Percentiles rank a stretch among this genome's conserved stretches.
phyloP scores from a whole-genome alignment of 2,888 invertebrate genomes.

The Leptopilina myrica region DNA sequence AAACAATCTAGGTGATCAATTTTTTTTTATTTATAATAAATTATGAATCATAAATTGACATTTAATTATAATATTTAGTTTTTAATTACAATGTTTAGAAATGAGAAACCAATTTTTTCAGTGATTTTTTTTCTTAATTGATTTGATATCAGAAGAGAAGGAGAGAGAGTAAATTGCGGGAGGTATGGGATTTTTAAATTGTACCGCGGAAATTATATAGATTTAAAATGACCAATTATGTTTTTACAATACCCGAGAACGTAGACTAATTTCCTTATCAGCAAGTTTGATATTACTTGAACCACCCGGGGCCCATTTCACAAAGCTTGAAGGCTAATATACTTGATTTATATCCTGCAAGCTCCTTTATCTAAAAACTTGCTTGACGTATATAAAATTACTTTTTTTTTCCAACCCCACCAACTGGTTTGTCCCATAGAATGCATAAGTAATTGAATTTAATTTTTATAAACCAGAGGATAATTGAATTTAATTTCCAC shows the following conservation, averaged over 20 bases:
- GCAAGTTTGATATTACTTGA: slow-evolving; percentile 30
- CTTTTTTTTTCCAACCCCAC: slow-evolving; percentile 27
- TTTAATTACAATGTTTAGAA: too few species aligned
- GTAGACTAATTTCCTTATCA: slow-evolving; percentile 23
- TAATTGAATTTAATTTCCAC: neutral
- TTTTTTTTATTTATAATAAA: too few species aligned
- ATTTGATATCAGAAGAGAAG: too few species aligned
- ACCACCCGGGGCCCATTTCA: slow-evolving; percentile 32
- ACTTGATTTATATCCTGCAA: slow-evolving; percentile 16
- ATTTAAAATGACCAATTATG: slow-evolving; percentile 10
- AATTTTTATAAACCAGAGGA: neutral
- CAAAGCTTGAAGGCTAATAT: slow-evolving; percentile 24
- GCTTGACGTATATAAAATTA: slow-evolving; percentile 32
- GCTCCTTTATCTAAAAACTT: slow-evolving; percentile 14
- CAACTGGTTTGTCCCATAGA: slow-evolving; percentile 26
- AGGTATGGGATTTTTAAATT: neutral
- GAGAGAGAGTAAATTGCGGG: neutral
- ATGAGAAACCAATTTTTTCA: neutral
- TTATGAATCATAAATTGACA: too few species aligned
- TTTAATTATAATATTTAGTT: too few species aligned
- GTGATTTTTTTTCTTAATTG: too few species aligned
- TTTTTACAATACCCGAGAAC: neutral
- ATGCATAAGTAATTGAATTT: slow-evolving; percentile 10
- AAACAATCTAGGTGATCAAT: too few species aligned
- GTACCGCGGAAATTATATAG: slow-evolving; percentile 4